Evolutionary conservation across 2,113 vertebrate species (phyloP).

Genomic region (Catharus bicknelli): DNA sequence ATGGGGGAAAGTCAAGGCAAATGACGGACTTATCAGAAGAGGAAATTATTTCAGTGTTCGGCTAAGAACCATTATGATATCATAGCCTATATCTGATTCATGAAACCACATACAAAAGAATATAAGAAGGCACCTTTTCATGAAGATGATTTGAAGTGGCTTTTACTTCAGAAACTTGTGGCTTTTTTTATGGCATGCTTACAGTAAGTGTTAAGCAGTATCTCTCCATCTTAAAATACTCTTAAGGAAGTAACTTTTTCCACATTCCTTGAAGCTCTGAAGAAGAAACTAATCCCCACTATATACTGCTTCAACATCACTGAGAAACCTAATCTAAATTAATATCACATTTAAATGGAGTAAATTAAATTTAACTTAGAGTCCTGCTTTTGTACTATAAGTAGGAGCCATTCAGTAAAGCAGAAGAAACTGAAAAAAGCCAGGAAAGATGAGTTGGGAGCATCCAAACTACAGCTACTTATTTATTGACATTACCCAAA

Average conservation of each 20-base stretch:
- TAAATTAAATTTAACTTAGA: not conserved
- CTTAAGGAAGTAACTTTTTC: slow-evolving; percentile 8
- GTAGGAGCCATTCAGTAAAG: not conserved
- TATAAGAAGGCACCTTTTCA: slow-evolving; percentile 41
- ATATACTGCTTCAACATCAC: not conserved
- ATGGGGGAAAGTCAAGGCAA: not conserved
- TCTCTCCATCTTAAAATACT: slow-evolving; percentile 8
- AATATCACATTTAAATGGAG: not conserved
- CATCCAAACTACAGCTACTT: not conserved
- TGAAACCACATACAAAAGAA: slow-evolving; percentile 71
- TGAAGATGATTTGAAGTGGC: slow-evolving; percentile 75
- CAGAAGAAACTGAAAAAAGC: not conserved
- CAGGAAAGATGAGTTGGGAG: not conserved
- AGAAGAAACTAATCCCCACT: not conserved
- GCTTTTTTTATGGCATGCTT: slow-evolving; percentile 71
- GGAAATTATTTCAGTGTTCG: not conserved
- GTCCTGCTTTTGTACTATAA: not conserved
- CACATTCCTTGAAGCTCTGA: not conserved
- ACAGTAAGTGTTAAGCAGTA: not conserved
- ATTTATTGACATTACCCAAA: not conserved
- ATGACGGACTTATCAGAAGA: not conserved
- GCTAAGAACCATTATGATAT: not conserved
- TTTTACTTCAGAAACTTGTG: slow-evolving; percentile 74
- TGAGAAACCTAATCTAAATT: not conserved
- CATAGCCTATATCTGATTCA: slow-evolving; percentile 27